phyloP scores from a whole-genome alignment of 2,113 vertebrate species.

The Urocolius indicus region DNA sequence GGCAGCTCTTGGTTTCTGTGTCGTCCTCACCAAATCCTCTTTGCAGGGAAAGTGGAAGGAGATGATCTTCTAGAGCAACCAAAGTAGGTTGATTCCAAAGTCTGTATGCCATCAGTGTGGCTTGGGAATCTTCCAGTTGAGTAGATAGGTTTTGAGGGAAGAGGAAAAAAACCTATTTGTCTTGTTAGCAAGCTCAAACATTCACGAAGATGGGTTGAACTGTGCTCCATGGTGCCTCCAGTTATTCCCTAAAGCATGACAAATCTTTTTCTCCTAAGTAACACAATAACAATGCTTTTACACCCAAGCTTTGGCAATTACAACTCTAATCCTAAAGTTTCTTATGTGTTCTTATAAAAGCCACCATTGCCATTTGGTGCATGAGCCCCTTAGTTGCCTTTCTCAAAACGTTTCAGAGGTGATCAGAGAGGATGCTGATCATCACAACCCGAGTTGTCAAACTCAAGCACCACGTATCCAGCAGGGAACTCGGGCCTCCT shows the following conservation, averaged over 20 bases:
- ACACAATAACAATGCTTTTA: not conserved
- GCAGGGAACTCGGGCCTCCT: not conserved
- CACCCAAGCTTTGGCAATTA: not conserved
- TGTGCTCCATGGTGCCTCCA: not conserved
- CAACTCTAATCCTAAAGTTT: not conserved
- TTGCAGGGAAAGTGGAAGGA: not conserved
- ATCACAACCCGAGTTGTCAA: not conserved
- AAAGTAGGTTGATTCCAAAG: not conserved
- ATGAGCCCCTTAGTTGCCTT: accelerated
- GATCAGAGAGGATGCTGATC: not conserved
- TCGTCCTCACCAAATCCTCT: not conserved
- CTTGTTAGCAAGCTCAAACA: not conserved
- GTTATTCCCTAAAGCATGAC: not conserved
- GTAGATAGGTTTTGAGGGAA: not conserved
- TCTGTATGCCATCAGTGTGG: not conserved
- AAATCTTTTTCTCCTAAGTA: not conserved
- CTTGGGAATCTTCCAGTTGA: not conserved
- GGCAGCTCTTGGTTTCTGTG: not conserved
- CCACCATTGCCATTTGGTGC: not conserved
- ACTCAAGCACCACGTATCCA: not conserved
- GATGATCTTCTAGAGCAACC: not conserved
- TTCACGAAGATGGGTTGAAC: not conserved
- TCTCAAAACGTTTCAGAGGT: not conserved
- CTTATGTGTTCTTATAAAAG: not conserved
- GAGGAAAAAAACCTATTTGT: not conserved